Evolutionary conservation across 2,888 invertebrate species (phyloP), one percentile per base, ranked within the genome.

Genomic region (Andrena trimmerana): DNA sequence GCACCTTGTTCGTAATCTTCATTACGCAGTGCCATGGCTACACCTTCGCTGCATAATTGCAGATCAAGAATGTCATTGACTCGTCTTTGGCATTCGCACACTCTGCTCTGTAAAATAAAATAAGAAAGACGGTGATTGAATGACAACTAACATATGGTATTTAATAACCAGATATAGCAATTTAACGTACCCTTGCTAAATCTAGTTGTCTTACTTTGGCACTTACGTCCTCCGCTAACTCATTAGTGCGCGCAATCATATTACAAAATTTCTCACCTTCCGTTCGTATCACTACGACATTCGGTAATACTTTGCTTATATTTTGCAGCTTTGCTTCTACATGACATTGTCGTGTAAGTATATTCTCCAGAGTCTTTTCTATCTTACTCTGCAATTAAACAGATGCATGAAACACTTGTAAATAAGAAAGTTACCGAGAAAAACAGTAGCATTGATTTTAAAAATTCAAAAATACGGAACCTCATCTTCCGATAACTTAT

Each of bases 1-100:
- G 99, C 99, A 73, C 99, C 99, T 94, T 98, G 97, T 94, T 99
- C 99, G 94, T 98, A 99, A 94, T 99, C 99, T 94, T 99, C 99
- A 89, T 98, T 97, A 85, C 96, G 96, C 73, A 99, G 96, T 0
- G 99, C 99, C 68, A 97, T 96, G 86, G 98, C 97, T 0, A 99
- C 99, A n/a, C 99, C 99, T 93, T 99, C 98, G 67, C 99, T 98
- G 93, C 99, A 99, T 77, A 98, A 95, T 94, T 99, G 98, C 70
- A 99, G 95, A 93, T 99, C 99, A 79, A 99, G 96, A 54, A 99
- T 95, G 93, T 99, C 99, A 90, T 99, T 98, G 0, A 99, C 99
- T 78, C 99, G 95, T 88, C 97, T 97, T 93, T 99, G 98, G 91
- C 99, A 99, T 90, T 98, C 98, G 2, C 98, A 98, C 0, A 99